Conservation (phyloP, 2,888 invertebrate species). For the Pachydiplax longipennis region DNA sequence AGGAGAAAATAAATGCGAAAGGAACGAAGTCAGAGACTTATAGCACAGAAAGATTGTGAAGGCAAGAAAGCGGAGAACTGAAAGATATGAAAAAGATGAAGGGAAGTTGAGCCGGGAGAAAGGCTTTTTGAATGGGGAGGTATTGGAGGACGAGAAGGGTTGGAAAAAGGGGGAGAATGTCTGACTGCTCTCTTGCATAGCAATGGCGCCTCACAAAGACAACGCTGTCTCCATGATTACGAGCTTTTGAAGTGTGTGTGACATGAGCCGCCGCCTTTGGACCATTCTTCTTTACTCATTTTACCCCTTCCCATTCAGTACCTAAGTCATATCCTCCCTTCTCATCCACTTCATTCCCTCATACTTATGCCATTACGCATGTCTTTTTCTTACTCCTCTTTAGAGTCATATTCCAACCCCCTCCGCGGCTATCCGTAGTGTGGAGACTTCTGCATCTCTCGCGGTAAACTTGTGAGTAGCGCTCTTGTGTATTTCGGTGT, state of each 20-base stretch:
- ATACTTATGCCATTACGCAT: not conserved
- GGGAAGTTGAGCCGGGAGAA: not conserved
- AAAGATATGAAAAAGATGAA: not conserved
- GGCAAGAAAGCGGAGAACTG: not conserved
- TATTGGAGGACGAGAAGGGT: not conserved
- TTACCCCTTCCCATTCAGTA: not conserved
- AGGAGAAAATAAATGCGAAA: too few species aligned
- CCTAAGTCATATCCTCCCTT: not conserved
- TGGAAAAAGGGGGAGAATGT: not conserved
- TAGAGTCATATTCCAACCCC: not conserved
- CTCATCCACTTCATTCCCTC: not conserved
- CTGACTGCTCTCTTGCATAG: not conserved
- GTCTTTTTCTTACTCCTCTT: not conserved
- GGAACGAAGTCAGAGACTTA: too few species aligned
- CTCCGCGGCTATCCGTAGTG: not conserved
- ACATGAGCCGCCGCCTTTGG: constrained; percentile 32
- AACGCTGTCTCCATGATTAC: constrained; percentile 43
- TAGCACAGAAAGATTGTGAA: not conserved
- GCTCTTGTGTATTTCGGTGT: not conserved
- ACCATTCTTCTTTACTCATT: constrained; percentile 9
- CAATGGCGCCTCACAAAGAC: constrained; percentile 26
- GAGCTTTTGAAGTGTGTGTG: constrained; percentile 31
- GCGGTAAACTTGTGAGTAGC: not conserved
- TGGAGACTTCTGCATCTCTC: not conserved
- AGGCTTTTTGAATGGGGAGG: not conserved